Base-by-base conservation (phyloP, 2,113 vertebrate genomes). In the Spilogale gracilis region DNA sequence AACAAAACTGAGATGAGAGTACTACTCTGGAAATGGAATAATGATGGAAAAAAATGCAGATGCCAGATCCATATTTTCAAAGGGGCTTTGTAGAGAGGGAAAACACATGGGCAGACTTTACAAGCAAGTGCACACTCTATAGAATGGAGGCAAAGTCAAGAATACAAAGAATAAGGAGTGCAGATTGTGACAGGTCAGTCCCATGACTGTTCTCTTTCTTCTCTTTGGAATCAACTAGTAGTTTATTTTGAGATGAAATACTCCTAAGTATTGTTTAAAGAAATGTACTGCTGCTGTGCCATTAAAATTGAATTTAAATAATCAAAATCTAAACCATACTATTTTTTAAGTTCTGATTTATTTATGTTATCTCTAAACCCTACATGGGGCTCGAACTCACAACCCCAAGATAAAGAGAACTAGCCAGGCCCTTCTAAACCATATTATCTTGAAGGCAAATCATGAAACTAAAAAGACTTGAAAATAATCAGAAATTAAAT, bases 381-480 rank as follows among this genome's bases (percentile, higher is more conserved):
- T 27, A 30, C 6, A 16, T 74, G 25, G 45, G 74, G 25, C 74
- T 78, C 25, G 7, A 78, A 78, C 25, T 78, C 25, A 17, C 0
- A 4, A 30, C 74, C 74, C 14, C 25, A 7, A 9, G 8, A 50
- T 78, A 45, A 50, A 78, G 25, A 78, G 74, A 50, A 14, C 45
- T 48, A 50, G 45, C 7, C 3, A 27, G 45, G 13, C 48, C 27
- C 45, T 6, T 2, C 6, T 43, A 58, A 93, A 4, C 3, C 18
- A 71, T 27, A 82, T 81, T 82, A 86, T 52, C 92, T 89, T 63
- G 61, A 93, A 85, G 45, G 4, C 89, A 96, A 94, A 65, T 83
- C 4, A 9, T 50, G 12, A 17, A 90, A 73, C 10, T 58, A 71
- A 92, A 27, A 38, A 6, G 2, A 18, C 8, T 85, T 94, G 48